A percentile compares a stretch with the other conserved stretches of the same genome.
phyloP scores from a whole-genome alignment of 2,113 vertebrate species.

The Ophiodon elongatus region DNA sequence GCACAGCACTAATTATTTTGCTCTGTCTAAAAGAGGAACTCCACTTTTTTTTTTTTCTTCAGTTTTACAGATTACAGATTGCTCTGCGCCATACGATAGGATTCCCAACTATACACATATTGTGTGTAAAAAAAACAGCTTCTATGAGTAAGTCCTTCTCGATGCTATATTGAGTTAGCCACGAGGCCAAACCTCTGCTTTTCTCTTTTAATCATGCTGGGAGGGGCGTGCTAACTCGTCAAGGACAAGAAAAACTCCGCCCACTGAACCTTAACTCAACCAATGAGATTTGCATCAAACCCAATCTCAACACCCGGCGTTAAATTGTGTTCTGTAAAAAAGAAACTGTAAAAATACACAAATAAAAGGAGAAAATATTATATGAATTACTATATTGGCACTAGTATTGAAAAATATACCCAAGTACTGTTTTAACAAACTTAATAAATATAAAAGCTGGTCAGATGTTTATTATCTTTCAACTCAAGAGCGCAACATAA shows the following conservation, averaged over 20 bases:
- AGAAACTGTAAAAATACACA: too few species aligned
- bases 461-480: constrained; percentile 1
- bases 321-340: background rate
- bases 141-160: too few species aligned
- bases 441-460: background rate
- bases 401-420: background rate
- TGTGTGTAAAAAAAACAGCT: too few species aligned
- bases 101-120: too few species aligned
- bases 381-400: background rate
- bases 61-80: too few species aligned
- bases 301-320: background rate
- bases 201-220: too few species aligned
- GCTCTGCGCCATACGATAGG: too few species aligned
- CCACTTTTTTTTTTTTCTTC: too few species aligned
- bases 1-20: background rate
- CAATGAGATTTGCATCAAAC: background rate
- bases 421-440: background rate
- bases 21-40: too few species aligned
- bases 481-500: background rate
- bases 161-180: too few species aligned
- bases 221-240: background rate
- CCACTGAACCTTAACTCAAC: background rate
- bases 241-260: background rate
- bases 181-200: too few species aligned
- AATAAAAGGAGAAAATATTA: background rate